phyloP scores from a whole-genome alignment of 2,888 invertebrate genomes.

The Amblyteles armatorius region DNA sequence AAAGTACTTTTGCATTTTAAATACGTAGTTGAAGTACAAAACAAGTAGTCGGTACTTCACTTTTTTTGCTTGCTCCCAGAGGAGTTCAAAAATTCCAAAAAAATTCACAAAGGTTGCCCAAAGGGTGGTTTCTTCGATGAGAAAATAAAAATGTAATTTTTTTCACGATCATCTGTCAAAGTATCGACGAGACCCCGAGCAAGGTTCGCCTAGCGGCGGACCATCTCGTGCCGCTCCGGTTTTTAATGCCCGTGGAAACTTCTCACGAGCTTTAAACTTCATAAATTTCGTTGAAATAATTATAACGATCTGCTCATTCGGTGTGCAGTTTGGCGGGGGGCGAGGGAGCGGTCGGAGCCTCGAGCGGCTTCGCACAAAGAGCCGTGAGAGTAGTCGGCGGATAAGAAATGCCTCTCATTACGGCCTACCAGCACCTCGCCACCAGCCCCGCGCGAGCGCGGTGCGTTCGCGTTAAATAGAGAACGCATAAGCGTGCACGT shows the following conservation, averaged over 20 bases:
- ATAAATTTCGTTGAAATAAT: constrained; percentile 45
- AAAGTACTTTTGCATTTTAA: no score
- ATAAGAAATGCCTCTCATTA: constrained; percentile 68
- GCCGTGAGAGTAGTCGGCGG: constrained; percentile 42
- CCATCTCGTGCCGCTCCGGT: not conserved
- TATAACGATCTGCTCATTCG: constrained; percentile 38
- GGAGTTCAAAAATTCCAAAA: no score
- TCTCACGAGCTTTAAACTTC: constrained; percentile 33
- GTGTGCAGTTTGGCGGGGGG: constrained; percentile 2
- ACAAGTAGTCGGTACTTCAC: no score
- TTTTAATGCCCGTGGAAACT: not conserved
- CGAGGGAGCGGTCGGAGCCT: constrained; percentile 5
- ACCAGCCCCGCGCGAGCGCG: constrained; percentile 10
- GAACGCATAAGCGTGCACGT: constrained; percentile 71
- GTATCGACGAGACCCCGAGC: not conserved
- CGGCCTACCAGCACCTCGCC: constrained; percentile 52
- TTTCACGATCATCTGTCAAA: not conserved
- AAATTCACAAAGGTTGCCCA: not conserved
- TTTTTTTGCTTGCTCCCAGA: no score
- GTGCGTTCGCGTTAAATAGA: constrained; percentile 73
- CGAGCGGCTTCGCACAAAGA: constrained; percentile 61
- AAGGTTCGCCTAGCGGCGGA: not conserved
- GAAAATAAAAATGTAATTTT: not conserved
- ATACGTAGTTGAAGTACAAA: no score
- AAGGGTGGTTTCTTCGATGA: not conserved